These are phyloP conservation scores for Beroe forskalii DNA, from an alignment of 37 sponge, comb jelly and placozoan genomes.

Conservation along the genomic window DNA sequence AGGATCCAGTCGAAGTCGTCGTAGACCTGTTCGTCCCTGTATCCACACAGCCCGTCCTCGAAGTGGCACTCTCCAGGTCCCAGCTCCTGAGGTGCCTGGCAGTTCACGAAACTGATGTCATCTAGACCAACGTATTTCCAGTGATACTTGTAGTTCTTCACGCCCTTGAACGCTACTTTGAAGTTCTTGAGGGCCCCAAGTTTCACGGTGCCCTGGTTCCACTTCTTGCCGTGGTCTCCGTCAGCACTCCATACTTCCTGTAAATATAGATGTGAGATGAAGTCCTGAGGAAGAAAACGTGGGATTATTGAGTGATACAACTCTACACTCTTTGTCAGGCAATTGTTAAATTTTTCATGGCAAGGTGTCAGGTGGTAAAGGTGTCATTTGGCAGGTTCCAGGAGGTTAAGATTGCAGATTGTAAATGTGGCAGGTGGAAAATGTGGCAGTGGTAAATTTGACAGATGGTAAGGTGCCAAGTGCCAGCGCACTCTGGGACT, in stretches of 20 bases:
- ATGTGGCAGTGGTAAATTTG: no score
- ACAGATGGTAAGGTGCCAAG: no score
- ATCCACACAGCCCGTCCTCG: constrained; percentile 57
- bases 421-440: no score
- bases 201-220: not conserved
- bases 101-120: constrained; percentile 31
- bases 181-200: constrained; percentile 12
- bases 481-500: no score
- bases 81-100: not conserved
- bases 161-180: constrained; percentile 53
- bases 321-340: no score
- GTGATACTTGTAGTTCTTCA: constrained; percentile 29
- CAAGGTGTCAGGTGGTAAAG: no score
- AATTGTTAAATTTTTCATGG: no score
- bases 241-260: constrained; percentile 37
- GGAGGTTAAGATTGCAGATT: no score
- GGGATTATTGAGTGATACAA: no score
- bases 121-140: constrained; percentile 65
- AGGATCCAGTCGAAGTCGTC: constrained; percentile 66
- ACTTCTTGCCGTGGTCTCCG: constrained; percentile 17
- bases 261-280: no score
- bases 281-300: no score
- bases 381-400: no score
- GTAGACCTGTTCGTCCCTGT: constrained; percentile 4
- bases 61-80: constrained; percentile 66